Base-by-base conservation (phyloP, 2,888 invertebrate species). In the Platerodrilus igneus region DNA sequence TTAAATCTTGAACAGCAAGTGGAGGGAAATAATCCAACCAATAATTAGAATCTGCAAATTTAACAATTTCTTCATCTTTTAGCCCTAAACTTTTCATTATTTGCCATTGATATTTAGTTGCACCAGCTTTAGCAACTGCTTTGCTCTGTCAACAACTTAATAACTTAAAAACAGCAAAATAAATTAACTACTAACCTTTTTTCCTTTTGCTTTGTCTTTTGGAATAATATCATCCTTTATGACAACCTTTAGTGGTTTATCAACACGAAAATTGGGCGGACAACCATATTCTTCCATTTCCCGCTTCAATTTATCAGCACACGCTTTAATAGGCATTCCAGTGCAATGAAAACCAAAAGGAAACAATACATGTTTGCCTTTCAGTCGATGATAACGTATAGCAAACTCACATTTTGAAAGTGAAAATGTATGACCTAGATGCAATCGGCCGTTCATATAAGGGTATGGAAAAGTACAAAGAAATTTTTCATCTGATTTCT, bases 311-410 rank as follows among this genome's bases (percentile, higher is more conserved):
- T 99, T 99, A 67, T 99, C 99, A 8, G 99, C 91, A 73, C 96
- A 96, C 0, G 97, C 96, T 70, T 96, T 97, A 44, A 99, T 99
- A 1, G 97, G 97, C 97, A 97, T 99, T 27, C 99, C 99, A 13
- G 99, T 99, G 63, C 96, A 96, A 68, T 99, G 99, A 56, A 99
- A 88, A 2, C 93, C 97, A 71, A 99, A 97, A 8, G 99, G 99
- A 69, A 96, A 97, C 5, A 99, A 74, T 7, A 87, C 89, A 57
- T 77, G 79, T 63, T 88, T 91, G 0, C 99, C 97, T 67, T 88
- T 83, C 32, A 97, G 68, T n/a, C 95, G 79, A 50, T 96, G 81
- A 66, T 87, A 97, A 28, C 97, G 83, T 37, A 83, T 78, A 8
- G 93, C 86, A 77, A 94, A 99, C 86, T 99, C 99, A 64, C 94